Evolutionary conservation across 2,888 invertebrate species (phyloP), one percentile per base, ranked within the genome.

Genomic region (Lepidochitona cinerea): DNA sequence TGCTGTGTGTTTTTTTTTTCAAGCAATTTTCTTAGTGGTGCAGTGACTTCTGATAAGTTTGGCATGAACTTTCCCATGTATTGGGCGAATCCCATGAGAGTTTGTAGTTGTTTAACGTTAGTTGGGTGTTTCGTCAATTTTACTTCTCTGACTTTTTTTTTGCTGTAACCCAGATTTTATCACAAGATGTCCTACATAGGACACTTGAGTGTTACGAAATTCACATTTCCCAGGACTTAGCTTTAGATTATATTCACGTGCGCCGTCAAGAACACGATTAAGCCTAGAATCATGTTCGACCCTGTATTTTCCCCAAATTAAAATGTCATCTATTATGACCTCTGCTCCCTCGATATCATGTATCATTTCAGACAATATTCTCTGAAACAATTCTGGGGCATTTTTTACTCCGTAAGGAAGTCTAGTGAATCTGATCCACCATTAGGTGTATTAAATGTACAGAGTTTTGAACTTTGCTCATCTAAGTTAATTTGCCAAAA

Each of bases 41-140:
- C 41, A 18, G 9, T 41, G 9, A 18, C 41, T 41, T 18, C 41
- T 41, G 41, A 41, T 12, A 41, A 29, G 26, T 68, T 75, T 54
- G 12, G 78, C 76, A 80, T 7, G 36, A 7, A 76, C n/a, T n/a
- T n/a, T n/a, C n/a, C n/a, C n/a, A n/a, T 77, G 78, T 12, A 32
- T 65, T 3, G 35, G 29, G 37, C 82, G 72, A 18, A 52, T 67
- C 80, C 81, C 7, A 81, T 26, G 7, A 77, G 26, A 12, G 72
- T 41, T 64, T 75, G 64, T 36, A 82, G 54, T 59, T 79, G 79
- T 12, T 59, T 74, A 5, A 75, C 73, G 41, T 80, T 74, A 12
- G 53, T n/a, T 26, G 79, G 83, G 5, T 53, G 64, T n/a, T 68
- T 54, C 26, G 77, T 71, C 14, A 75, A 23, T 12, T 23, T 33